phyloP scores from a whole-genome alignment of 2,113 vertebrate species.

The Chaetops frenatus region DNA sequence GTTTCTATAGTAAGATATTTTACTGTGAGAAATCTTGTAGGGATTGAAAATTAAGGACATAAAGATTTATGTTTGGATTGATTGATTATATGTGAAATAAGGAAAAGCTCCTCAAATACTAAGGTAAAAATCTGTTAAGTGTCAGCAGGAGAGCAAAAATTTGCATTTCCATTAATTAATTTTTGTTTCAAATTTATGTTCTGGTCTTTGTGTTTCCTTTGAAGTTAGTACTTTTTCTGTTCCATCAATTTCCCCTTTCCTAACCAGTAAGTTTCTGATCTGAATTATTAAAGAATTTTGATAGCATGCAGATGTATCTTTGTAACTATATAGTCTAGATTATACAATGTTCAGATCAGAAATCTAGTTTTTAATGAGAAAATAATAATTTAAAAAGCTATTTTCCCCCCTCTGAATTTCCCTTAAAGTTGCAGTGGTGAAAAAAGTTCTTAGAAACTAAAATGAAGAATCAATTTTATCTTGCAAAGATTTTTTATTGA shows the following conservation, averaged over 20 bases:
- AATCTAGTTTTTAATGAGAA: background rate
- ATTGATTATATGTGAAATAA: background rate
- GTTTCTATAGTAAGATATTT: background rate
- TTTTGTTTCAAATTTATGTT: background rate
- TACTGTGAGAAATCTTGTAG: background rate
- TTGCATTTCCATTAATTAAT: background rate
- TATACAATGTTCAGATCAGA: background rate
- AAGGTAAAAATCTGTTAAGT: background rate
- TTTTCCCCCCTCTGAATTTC: fast-evolving
- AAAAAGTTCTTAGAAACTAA: background rate
- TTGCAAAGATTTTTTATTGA: background rate
- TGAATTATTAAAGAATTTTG: background rate
- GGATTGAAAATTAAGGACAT: background rate
- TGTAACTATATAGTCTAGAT: background rate
- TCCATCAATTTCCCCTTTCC: background rate
- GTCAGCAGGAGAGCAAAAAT: background rate
- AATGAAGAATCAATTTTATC: background rate
- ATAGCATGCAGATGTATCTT: background rate
- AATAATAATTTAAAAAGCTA: background rate
- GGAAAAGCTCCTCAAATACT: background rate
- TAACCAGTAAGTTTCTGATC: background rate
- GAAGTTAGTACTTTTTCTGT: background rate
- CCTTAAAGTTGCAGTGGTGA: background rate
- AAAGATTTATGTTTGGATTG: background rate
- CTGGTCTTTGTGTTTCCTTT: background rate